Evolutionary conservation across 2,888 invertebrate genomes (phyloP).

Genomic region (Bruchidius siliquastri): DNA sequence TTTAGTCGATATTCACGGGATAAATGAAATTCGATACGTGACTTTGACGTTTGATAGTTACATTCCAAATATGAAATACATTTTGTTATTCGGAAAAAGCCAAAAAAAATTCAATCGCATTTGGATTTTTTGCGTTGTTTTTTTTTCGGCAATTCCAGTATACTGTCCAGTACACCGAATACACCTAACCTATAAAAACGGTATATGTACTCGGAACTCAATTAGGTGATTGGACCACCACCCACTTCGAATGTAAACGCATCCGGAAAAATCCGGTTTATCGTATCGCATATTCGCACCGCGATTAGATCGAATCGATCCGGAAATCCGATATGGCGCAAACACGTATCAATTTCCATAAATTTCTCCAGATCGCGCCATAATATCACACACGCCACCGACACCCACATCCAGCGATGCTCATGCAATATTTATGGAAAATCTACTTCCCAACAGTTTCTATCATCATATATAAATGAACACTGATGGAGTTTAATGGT

Average conservation of each 20-base stretch:
- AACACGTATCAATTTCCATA: background rate
- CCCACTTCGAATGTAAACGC: background rate
- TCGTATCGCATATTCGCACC: background rate
- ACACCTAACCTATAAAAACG: background rate
- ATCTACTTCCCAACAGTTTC: background rate
- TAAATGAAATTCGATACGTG: too few species aligned
- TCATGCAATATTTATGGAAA: background rate
- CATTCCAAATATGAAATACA: too few species aligned
- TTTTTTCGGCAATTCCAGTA: too few species aligned
- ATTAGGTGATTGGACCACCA: background rate
- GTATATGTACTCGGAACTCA: background rate
- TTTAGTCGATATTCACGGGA: too few species aligned
- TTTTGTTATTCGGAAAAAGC: too few species aligned
- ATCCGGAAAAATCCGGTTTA: background rate
- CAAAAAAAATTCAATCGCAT: background rate
- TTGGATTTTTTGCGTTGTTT: background rate
- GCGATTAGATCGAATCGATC: background rate
- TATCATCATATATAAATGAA: too few species aligned
- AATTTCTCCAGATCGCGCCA: background rate
- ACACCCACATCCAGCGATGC: background rate
- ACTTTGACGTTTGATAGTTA: too few species aligned
- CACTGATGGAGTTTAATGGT: too few species aligned
- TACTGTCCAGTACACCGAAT: too few species aligned
- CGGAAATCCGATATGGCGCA: background rate
- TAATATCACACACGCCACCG: background rate